Conservation (phyloP, 37 sponge, comb jelly and placozoan genomes). For the Beroe ovata region DNA sequence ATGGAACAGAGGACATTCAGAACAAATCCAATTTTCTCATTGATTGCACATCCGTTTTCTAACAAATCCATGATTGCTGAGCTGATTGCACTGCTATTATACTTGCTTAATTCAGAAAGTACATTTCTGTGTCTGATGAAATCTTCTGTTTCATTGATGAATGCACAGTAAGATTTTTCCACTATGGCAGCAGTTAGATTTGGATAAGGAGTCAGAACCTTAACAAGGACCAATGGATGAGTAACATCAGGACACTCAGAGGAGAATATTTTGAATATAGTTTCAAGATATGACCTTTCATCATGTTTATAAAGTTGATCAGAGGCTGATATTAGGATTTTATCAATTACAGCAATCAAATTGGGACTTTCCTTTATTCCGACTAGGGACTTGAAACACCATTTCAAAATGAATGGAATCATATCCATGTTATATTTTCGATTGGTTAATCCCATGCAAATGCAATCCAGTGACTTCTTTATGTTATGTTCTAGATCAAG, state of each 20-base stretch:
- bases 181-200: background rate
- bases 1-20: conserved; percentile 51
- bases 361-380: background rate
- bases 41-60: background rate
- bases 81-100: conserved; percentile 3
- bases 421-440: background rate
- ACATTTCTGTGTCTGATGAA: background rate
- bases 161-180: background rate
- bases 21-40: conserved; percentile 50
- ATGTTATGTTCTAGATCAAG: conserved; percentile 52
- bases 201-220: conserved; percentile 15
- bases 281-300: background rate
- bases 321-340: background rate
- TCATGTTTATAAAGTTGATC: background rate
- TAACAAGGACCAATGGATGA: background rate
- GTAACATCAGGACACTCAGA: background rate
- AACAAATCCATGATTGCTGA: conserved; percentile 26
- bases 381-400: background rate
- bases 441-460: background rate
- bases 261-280: conserved; percentile 17
- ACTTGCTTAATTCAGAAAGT: conserved; percentile 32
- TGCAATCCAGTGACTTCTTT: conserved; percentile 23
- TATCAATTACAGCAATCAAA: background rate
- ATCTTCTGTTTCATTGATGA: background rate
- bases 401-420: background rate